These are phyloP conservation scores for Sarcophaga caerulescens DNA, from an alignment of 2,888 invertebrate species.

Conservation along the genomic window DNA sequence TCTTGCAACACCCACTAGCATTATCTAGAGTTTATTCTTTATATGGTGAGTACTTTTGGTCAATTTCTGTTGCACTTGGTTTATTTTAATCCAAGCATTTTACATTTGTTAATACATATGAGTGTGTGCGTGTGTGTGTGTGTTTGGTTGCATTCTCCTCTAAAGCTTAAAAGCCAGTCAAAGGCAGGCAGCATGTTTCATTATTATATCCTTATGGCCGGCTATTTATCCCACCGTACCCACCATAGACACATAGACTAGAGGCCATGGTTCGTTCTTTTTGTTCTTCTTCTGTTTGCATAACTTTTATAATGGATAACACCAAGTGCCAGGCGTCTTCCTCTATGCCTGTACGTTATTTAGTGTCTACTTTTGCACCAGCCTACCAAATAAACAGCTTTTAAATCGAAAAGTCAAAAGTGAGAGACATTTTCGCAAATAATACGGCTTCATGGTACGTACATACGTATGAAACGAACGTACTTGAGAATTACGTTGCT, in stretches of 20 bases:
- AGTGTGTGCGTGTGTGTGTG: too few species aligned
- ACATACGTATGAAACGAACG: background rate
- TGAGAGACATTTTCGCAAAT: conserved; percentile 22
- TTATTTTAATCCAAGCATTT: conserved; percentile 59
- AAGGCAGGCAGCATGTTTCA: conserved; percentile 19
- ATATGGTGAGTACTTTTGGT: conserved; percentile 57
- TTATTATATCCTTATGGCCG: conserved; percentile 29
- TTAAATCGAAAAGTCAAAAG: conserved; percentile 1
- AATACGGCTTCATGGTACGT: conserved; percentile 20
- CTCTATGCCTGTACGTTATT: conserved; percentile 56
- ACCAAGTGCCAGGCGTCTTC: conserved; percentile 42
- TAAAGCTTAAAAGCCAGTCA: conserved; percentile 52
- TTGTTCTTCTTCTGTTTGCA: conserved; percentile 24
- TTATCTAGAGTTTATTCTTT: conserved; percentile 53
- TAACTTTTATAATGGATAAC: conserved; percentile 53
- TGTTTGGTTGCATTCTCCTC: background rate
- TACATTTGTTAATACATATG: conserved; percentile 8
- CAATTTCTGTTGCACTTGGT: conserved; percentile 52
- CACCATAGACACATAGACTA: background rate
- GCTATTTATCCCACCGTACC: conserved; percentile 11
- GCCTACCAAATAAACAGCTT: conserved; percentile 12
- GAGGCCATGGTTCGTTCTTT: conserved; percentile 6
- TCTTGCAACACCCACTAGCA: conserved; percentile 65
- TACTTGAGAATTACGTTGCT: conserved; percentile 1
- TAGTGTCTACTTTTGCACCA: conserved; percentile 51